Percentiles rank a stretch among this genome's conserved stretches.
phyloP scores from a whole-genome alignment of 2,113 vertebrate genomes.

The Suricata suricatta region DNA sequence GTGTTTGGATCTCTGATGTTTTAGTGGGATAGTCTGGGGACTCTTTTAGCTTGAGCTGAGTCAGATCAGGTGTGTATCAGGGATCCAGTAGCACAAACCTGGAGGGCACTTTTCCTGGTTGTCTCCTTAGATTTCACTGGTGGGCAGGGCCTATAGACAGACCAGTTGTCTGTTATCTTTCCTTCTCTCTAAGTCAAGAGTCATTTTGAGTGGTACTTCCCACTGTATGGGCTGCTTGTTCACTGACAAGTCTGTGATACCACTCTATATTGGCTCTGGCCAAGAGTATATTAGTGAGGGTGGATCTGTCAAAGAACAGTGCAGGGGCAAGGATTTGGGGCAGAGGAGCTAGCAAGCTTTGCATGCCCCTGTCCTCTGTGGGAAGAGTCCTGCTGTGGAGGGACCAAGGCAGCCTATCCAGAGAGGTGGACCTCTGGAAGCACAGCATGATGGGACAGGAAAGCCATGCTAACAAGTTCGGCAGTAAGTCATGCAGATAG shows the following conservation, averaged over 20 bases:
- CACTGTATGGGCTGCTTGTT: not conserved
- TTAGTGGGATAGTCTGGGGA: not conserved
- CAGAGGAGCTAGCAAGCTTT: not conserved
- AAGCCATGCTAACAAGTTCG: not conserved
- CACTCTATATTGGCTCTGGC: not conserved
- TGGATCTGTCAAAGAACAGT: not conserved
- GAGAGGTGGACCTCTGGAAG: not conserved
- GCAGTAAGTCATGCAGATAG: not conserved
- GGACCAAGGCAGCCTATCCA: not conserved
- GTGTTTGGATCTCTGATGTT: not conserved
- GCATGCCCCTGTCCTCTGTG: not conserved
- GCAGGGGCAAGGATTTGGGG: not conserved
- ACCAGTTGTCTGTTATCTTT: not conserved
- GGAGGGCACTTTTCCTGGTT: not conserved
- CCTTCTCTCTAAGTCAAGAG: not conserved
- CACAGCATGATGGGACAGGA: not conserved
- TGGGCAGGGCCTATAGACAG: not conserved
- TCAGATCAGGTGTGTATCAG: not conserved
- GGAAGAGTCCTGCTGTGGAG: not conserved
- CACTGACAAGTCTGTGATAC: not conserved
- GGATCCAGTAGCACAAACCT: not conserved
- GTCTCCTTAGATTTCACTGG: not conserved
- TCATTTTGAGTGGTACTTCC: not conserved
- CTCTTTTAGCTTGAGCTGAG: not conserved
- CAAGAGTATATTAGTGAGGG: not conserved